Base-by-base conservation (phyloP, 2,888 invertebrate species). In the Cheilosia soror region DNA sequence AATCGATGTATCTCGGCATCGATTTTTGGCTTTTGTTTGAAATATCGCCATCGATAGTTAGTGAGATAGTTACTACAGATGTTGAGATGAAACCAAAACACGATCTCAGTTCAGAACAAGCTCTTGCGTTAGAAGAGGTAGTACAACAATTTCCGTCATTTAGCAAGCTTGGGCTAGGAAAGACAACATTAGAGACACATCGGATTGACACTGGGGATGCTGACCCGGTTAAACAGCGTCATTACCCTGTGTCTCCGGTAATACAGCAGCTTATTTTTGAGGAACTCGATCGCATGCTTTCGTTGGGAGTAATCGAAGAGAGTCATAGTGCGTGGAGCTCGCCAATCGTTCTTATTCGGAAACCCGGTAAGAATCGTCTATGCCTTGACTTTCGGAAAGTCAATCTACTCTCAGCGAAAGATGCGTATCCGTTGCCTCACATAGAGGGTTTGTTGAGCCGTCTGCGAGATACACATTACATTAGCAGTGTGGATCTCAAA, bases 281-380 rank as follows among this genome's bases (percentile, higher is more conserved):
- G 1, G 89, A 90, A 72, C 85, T 90, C 0, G 89, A 90, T 15
- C 66, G 87, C 2, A 90, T 90, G 90, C 42, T 90, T 5, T 60
- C 53, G 2, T 51, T 87, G 4, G 88, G 87, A 5, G 87, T 90
- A 0, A 88, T 91, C 1, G 89, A 90, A 47, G 87, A 83, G n/a
- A 89, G 88, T 1, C 65, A 81, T 1, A 89, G 90, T 15, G 75
- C 87, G 0, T 89, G 89, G 89, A 87, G 87, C 7, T 88, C 88
- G 4, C 88, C 89, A 2, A 85, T 88, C 1, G 87, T 88, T 7
- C 15, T 15, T 1, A 15, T 47, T 5, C 47, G 15, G n/a, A n/a
- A 47, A 47, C 47, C 47, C n/a, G 87, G 88, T 0, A 87, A 77
- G 4, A 88, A 82, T 31, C 53, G 88, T 4, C 0, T 88, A 89